Percentiles rank a stretch among this genome's conserved stretches.
Evolutionary conservation across 1,140 invertebrate species (phyloP).

Genomic region (Drosophila setifemur): DNA sequence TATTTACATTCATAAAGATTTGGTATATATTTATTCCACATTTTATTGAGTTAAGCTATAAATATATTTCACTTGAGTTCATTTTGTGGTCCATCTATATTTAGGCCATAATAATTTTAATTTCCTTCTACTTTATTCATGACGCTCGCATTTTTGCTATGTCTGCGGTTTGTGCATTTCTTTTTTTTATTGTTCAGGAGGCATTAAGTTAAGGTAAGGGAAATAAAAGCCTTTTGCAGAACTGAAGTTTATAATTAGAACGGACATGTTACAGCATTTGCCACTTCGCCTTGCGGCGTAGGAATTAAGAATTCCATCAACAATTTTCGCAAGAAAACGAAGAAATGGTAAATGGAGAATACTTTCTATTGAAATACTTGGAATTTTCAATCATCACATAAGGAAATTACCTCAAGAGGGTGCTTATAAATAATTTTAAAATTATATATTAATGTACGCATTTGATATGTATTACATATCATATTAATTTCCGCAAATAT

Average conservation of each 20-base stretch:
- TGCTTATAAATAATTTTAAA: too few species aligned
- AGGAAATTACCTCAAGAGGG: too few species aligned
- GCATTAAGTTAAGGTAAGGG: background rate
- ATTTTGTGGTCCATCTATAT: background rate
- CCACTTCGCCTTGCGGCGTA: background rate
- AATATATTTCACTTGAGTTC: background rate
- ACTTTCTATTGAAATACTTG: background rate
- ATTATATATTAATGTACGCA: too few species aligned
- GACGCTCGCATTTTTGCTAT: background rate
- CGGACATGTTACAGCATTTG: constrained; percentile 15
- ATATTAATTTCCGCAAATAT: background rate
- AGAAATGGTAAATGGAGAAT: background rate
- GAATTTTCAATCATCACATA: too few species aligned
- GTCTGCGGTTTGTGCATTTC: background rate
- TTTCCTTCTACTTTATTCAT: background rate
- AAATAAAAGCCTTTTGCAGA: background rate
- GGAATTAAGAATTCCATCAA: background rate
- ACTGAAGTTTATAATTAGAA: constrained; percentile 24
- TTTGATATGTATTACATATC: too few species aligned
- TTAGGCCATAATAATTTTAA: too few species aligned
- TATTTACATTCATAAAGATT: too few species aligned
- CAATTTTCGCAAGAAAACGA: background rate
- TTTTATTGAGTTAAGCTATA: too few species aligned
- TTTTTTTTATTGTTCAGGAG: background rate
- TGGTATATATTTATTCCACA: too few species aligned